A percentile compares a stretch with the other conserved stretches of the same genome.
Evolutionary conservation across 2,113 vertebrate genomes (phyloP).

Genomic region (Scatophagus argus): DNA sequence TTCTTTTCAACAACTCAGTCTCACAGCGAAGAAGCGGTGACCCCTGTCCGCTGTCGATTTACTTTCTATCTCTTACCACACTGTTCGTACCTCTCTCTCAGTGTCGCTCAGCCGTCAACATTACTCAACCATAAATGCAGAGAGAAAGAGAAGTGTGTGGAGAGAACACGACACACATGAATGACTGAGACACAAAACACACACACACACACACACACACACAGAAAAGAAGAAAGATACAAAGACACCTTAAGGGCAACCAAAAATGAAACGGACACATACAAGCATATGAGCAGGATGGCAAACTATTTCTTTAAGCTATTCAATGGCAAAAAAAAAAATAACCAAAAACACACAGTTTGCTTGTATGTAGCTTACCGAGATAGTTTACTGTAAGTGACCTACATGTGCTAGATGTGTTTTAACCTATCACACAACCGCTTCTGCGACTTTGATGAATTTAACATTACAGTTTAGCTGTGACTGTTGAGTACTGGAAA

Average conservation of each 20-base stretch:
- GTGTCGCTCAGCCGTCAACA: slow-evolving; percentile 24
- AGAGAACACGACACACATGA: neutral
- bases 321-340: neutral
- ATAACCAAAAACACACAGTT: neutral
- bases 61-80: slow-evolving; percentile 29
- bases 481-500: too few species aligned
- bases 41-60: slow-evolving; percentile 42
- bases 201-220: neutral
- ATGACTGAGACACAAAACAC: neutral
- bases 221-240: neutral
- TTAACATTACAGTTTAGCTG: too few species aligned
- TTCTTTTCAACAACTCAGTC: neutral
- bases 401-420: neutral
- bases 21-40: slow-evolving; percentile 17
- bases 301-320: neutral
- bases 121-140: neutral
- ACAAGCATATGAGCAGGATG: neutral
- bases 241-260: neutral
- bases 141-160: neutral
- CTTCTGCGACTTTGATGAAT: too few species aligned
- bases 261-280: neutral
- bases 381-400: neutral
- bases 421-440: too few species aligned
- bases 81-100: slow-evolving; percentile 3
- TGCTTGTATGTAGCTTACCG: neutral